Percentiles rank a stretch among this genome's conserved stretches.
Conservation (phyloP, 92 coral and sea anemone genomes). For the Paramuricea clavata region DNA sequence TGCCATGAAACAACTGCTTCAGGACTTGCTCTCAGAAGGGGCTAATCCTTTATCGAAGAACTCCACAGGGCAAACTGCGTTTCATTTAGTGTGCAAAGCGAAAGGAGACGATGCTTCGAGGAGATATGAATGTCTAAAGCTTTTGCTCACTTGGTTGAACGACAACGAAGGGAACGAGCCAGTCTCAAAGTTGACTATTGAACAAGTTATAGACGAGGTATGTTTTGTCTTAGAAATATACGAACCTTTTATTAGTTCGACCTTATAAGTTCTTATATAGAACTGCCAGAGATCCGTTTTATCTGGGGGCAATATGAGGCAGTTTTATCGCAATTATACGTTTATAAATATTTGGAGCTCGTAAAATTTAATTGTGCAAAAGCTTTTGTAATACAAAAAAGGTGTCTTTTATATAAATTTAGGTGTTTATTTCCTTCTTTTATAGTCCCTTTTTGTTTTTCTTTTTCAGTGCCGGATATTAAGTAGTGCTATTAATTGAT, state of each 20-base stretch:
- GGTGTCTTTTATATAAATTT: no score
- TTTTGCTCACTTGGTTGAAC: slow-evolving; percentile 68
- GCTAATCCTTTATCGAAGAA: slow-evolving; percentile 82
- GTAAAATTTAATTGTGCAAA: no score
- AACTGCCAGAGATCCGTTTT: no score
- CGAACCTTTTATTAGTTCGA: no score
- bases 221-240: neutral
- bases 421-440: no score
- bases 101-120: slow-evolving; percentile 73
- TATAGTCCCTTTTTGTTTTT: no score
- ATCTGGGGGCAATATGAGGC: no score
- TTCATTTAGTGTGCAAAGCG: slow-evolving; percentile 80
- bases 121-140: slow-evolving; percentile 82
- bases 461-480: neutral
- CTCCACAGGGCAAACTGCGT: slow-evolving; percentile 75
- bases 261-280: no score
- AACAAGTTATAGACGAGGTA: slow-evolving; percentile 27
- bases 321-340: no score
- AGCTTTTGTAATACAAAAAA: no score
- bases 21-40: slow-evolving; percentile 87
- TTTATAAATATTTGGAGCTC: no score
- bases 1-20: slow-evolving; percentile 89
- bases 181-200: neutral
- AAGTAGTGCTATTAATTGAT: neutral
- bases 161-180: slow-evolving; percentile 43